Base-by-base conservation (phyloP, 2,888 invertebrate species). In the Pegoplata infirma region DNA sequence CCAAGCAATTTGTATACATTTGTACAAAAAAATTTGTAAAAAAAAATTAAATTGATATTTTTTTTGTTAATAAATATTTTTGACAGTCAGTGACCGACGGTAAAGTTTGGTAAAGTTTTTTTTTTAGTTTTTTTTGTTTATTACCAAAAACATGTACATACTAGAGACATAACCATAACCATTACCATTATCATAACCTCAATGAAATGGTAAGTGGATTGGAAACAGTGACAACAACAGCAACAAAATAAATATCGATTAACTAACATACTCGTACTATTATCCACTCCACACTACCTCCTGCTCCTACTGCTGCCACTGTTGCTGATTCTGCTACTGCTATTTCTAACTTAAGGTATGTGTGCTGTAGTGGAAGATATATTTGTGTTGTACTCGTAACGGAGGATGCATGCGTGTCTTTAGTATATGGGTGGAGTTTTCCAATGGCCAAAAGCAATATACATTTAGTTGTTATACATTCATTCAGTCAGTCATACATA, bases 371-470 rank as follows among this genome's bases (percentile, higher is more conserved):
- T n/a, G n/a, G n/a, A n/a, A n/a, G n/a, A 19, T 61, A 16, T 53
- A 55, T 72, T 63, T 56, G 7, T 44, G 7, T 44, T 17, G 64
- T 72, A 63, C 64, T 72, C 72, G 56, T 74, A 69, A 55, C 47
- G 55, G 46, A 76, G 71, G 73, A 73, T 79, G 75, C 75, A 75
- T 80, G 79, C 69, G 75, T 79, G 75, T 44, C 55, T 56, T 44
- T 49, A 63, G 58, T 76, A 66, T 66, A 80, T 83, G 82, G 82
- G 82, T 82, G 82, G 82, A 83, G 82, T 83, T 81, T 83, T 82
- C 82, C 82, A 82, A 80, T 83, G 82, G 78, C 80, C 81, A 81
- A 64, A 81, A 81, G 81, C 75, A 69, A 73, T 76, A 63, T 36
- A 28, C 51, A 16, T 19, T 55, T 51, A n/a, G n/a, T n/a, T n/a